phyloP scores from a whole-genome alignment of 2,797 vertebrate genomes.

The Pelobates cultripes region DNA sequence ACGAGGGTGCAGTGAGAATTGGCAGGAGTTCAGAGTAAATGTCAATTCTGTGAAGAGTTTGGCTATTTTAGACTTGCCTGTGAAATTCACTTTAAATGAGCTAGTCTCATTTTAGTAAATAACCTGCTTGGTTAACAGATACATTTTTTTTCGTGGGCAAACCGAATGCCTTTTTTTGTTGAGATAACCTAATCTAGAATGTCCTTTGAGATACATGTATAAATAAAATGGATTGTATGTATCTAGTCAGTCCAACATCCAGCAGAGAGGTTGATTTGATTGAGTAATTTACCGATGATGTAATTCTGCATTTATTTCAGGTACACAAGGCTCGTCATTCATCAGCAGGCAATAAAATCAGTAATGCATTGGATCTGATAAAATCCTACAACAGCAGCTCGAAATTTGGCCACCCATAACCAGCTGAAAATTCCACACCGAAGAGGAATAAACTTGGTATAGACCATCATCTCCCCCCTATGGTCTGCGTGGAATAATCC shows the following conservation, averaged over 20 bases:
- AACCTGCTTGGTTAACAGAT: too few relatives aligned
- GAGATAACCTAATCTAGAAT: slow-evolving; percentile 42
- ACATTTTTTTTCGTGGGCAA: too few relatives aligned
- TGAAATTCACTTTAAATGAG: too few relatives aligned
- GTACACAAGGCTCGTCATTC: not conserved
- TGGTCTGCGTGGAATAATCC: accelerated
- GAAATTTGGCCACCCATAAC: not conserved
- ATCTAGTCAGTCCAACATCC: not conserved
- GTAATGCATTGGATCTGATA: not conserved
- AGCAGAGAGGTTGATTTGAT: not conserved
- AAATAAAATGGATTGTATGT: not conserved
- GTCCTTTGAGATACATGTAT: not conserved
- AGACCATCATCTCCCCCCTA: not conserved
- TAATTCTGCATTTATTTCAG: not conserved
- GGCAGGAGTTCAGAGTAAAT: too few relatives aligned
- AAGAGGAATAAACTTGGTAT: not conserved
- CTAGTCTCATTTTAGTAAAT: too few relatives aligned
- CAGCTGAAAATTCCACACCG: accelerated
- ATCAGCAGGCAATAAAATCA: not conserved
- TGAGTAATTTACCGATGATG: not conserved
- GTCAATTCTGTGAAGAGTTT: too few relatives aligned
- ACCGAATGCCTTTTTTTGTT: too few relatives aligned
- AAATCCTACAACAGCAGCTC: slow-evolving; percentile 32
- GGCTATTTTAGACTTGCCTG: too few relatives aligned
- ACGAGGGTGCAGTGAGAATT: too few relatives aligned